A percentile compares a stretch with the other conserved stretches of the same genome.
Evolutionary conservation across 2,113 vertebrate genomes (phyloP).

Genomic region (Tichodroma muraria): DNA sequence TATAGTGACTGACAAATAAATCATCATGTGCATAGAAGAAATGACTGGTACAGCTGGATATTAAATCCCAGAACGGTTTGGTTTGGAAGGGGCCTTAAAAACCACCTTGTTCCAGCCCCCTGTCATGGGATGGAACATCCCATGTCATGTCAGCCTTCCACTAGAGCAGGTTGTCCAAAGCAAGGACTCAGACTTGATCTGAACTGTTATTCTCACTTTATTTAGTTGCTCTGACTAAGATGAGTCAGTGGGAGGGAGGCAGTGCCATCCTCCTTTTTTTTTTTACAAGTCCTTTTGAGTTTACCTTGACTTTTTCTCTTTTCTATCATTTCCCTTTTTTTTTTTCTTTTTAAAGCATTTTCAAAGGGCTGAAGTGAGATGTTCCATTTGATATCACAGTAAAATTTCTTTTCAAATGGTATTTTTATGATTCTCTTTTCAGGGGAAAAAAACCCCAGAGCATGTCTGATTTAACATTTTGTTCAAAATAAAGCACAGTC

Average conservation of each 20-base stretch:
- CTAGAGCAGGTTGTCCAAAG: neutral
- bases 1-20: neutral
- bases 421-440: neutral
- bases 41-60: neutral
- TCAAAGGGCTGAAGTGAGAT: neutral
- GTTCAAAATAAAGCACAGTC: neutral
- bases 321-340: rapidly evolving
- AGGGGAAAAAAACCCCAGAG: rapidly evolving
- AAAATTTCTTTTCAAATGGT: neutral
- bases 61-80: neutral
- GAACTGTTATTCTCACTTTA: neutral
- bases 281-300: neutral
- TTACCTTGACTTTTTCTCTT: neutral
- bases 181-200: neutral
- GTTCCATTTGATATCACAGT: neutral
- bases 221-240: neutral
- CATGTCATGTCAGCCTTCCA: neutral
- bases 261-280: neutral
- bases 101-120: neutral
- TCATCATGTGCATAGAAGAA: neutral
- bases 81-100: neutral
- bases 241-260: neutral
- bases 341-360: neutral
- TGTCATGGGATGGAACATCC: too few relatives aligned
- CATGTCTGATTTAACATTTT: neutral